Base-by-base conservation (phyloP, 2,888 invertebrate species). In the Unio pictorum region DNA sequence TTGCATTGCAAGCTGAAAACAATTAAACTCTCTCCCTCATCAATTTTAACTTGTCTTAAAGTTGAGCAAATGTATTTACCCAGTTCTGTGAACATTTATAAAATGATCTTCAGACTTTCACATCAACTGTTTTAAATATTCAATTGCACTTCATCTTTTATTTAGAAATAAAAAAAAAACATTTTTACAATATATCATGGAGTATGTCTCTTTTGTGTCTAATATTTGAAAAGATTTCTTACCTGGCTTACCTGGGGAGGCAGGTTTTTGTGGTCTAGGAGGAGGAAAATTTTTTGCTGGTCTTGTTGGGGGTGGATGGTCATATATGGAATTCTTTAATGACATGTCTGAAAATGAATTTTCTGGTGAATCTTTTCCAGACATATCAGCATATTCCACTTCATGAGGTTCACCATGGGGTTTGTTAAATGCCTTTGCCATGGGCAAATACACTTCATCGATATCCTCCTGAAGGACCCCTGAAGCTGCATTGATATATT, bases 401-500 rank as follows among this genome's bases (percentile, higher is more conserved):
- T 79, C 77, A 70, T 75, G 75, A 28, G 73, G 71, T 28, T 73
- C 75, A 56, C 74, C 73, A 61, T 75, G 76, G 64, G 78, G 70
- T 68, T 73, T 72, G 28, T 78, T 55, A 15, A 72, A 68, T 67
- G 58, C 69, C 15, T 64, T 57, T 17, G 34, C 55, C 80, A 82
- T 82, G 15, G 80, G 73, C 30, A 82, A 71, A 69, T 82, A 82
- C 34, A 73, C 67, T 56, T 80, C 76, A 64, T 82, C 80, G 55
- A 64, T 69, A 11, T 66, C 64, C 34, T 69, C 60, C 7, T 61
- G 71, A 8, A 78, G 75, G 15, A 66, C 67, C 8, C 81, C 78
- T 6, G 76, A 71, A 4, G 71, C 76, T 20, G 84, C 81, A 66
- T 86, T 86, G 55, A 83, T 75, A 57, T 86, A 86, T 45, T 73